Evolutionary conservation across 2,113 vertebrate species (phyloP), one percentile per base, ranked within the genome.

Genomic region (Salvelinus alpinus): DNA sequence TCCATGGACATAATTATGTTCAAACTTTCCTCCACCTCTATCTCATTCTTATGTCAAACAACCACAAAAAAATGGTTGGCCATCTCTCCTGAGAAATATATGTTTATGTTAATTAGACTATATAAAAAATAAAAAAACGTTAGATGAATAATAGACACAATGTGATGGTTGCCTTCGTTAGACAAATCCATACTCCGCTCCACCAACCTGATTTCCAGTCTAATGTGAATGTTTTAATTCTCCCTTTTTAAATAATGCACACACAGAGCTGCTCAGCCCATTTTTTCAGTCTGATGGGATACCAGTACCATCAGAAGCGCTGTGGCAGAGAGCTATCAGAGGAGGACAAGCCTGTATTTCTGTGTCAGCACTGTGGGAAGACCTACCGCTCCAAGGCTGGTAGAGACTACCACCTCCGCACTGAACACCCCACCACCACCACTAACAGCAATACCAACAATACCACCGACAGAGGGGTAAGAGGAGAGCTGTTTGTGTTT

Each of bases 301-400:
- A 97, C 91, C 96, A 99, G 91, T 99, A 98, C 90, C 97, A 99
- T 91, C 95, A 96, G 92, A 96, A 96, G 80, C 95, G 96, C 73
- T 98, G 97, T 24, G 96, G 96, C 72, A 94, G 95, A 84, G 94
- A 96, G 29, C 92, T 93, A 0, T 90, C 94, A 0, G 96, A 96
- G 67, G 87, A 93, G 0, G 95, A 96, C 80, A 96, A 94, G 86
- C 94, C 95, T 1, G 83, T 94, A 78, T 98, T 97, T 88, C 91
- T 95, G 81, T 98, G 96, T 64, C 90, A 93, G 57, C 95, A 97
- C 89, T 98, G 97, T 0, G 88, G 93, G 78, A 98, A 97, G 92
- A 94, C 91, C 22, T 98, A 98, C 88, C 96, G 95, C 85, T 99
- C 97, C 84, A 99, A 98, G 88, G 94, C 96, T 0, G 97, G 96